Conservation (phyloP, 2,797 vertebrate species). For the Diglossa cyanea region DNA sequence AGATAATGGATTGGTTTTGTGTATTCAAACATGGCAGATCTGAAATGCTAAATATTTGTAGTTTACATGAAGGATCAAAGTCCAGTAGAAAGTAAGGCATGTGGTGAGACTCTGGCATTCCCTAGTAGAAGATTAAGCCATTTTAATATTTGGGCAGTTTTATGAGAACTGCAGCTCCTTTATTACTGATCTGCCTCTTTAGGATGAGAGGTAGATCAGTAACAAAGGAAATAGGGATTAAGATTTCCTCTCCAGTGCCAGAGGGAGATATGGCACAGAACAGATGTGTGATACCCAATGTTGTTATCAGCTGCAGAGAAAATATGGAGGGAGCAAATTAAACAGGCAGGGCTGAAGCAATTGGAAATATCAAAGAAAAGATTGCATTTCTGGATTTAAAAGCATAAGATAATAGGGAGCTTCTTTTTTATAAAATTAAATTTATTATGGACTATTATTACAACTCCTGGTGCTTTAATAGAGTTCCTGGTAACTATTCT, state of each 20-base stretch:
- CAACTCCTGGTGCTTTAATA: background rate
- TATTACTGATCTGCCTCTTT: background rate
- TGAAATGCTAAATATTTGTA: background rate
- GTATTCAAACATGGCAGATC: background rate
- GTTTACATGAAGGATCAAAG: constrained; percentile 5
- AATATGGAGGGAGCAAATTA: background rate
- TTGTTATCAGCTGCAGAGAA: background rate
- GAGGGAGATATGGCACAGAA: background rate
- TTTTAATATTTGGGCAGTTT: background rate
- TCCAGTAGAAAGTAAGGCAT: background rate
- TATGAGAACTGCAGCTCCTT: background rate
- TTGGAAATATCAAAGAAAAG: background rate
- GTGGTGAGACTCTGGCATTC: background rate
- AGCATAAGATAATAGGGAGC: background rate
- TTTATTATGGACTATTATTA: background rate
- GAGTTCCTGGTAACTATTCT: background rate
- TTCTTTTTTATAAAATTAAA: background rate
- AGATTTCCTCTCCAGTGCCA: background rate
- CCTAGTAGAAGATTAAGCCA: constrained; percentile 30
- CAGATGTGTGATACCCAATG: background rate
- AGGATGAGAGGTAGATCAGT: background rate
- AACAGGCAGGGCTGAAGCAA: background rate
- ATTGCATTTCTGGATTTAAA: background rate
- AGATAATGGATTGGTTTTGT: background rate
- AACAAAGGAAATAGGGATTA: background rate